Evolutionary conservation across 2,797 vertebrate species (phyloP), one percentile per base, ranked within the genome.

Genomic region (Argyrosomus regius): DNA sequence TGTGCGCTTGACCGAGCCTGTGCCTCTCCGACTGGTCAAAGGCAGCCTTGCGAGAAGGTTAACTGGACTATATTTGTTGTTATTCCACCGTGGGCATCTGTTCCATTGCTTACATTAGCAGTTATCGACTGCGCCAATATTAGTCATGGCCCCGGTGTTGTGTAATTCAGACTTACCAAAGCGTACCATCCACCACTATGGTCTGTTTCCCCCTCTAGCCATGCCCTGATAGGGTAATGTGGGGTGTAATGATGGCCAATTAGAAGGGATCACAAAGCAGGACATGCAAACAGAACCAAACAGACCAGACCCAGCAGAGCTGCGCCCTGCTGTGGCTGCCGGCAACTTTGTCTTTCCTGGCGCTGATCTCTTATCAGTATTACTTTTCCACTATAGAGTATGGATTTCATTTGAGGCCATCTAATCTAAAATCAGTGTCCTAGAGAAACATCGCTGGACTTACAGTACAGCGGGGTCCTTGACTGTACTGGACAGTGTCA

Each of bases 151-250:
- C 94, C 89, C 66, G 75, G 83, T 93, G 89, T 94, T 94, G 94
- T 94, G 92, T 95, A 94, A 95, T 94, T 92, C 92, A 95, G 91
- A 93, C 81, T 88, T 92, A 94, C 92, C 88, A 94, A 94, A 93
- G 94, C 94, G 63, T 94, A 79, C 89, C 82, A 86, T 94, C 89
- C 91, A 68, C 89, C 89, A 92, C 90, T 89, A 94, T 91, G 93
- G 94, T 95, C 93, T 92, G 91, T 91, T 92, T 92, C 90, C 93
- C 91, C 87, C 84, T 93, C 89, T 87, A 89, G 92, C 91, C 85
- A 31, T 90, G 81, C 92, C 85, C 93, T 84, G 92, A 92, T 92
- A 91, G 92, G 92, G 88, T 95, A 94, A 95, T 95, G 93, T 89
- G 75, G 92, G 89, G 89, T 94, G 93, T 95, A 95, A 95, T 95